Base-by-base conservation (phyloP, 2,888 invertebrate genomes). In the Cabera pusaria region DNA sequence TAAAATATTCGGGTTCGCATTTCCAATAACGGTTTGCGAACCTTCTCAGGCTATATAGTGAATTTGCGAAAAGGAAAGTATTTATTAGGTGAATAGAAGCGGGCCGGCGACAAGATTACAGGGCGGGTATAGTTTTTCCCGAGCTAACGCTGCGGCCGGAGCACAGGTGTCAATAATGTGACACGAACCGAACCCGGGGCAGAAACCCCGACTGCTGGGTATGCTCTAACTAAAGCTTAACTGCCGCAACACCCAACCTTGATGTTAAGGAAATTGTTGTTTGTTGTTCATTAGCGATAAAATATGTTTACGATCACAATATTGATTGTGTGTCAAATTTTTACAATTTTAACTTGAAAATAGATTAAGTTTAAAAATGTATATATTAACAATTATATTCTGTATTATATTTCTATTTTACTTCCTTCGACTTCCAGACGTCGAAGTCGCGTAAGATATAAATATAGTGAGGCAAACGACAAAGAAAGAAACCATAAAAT, bases 31-130 rank as follows among this genome's bases (percentile, higher is more conserved):
- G 70, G 68, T 73, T 75, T 65, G 62, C 63, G 51, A 73, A 76
- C 64, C 76, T 75, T 72, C 69, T 61, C 69, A 67, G 68, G 62
- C 62, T 62, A 63, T 59, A 57, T 61, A 63, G 65, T 59, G 64
- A 72, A 72, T 67, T 73, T 72, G 71, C 57, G 69, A 66, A 60
- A 66, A 65, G 67, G 72, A 69, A 79, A 74, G 73, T 78, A 79
- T 83, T 83, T 85, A 85, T 84, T 81, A 72, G 73, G 76, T 73
- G 79, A 79, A 84, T 79, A 85, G 78, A 74, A 67, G 65, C 60
- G 56, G 60, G 65, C 72, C 73, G 71, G 69, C 69, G 71, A 64
- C 60, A 72, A 76, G 72, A 76, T 81, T 82, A 76, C 72, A 72
- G 65, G 63, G 60, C 58, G 65, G 63, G 58, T 55, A 63, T 64